Conservation (phyloP, 1,140 invertebrate genomes). For the Gryllus bimaculatus region DNA sequence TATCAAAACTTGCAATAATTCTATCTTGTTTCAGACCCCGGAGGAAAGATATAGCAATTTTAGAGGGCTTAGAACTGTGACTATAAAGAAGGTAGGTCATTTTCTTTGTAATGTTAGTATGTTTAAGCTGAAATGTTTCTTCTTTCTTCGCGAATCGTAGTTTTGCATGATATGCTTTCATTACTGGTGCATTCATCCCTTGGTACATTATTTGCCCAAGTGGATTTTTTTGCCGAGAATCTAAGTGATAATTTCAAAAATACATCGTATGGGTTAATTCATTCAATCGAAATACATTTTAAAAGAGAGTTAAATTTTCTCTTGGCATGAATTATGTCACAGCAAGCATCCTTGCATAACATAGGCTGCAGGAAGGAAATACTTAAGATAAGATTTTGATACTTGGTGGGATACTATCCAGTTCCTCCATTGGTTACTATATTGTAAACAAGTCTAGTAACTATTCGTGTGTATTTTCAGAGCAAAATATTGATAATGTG, state of each 20-base stretch:
- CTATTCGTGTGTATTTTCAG: too few species aligned
- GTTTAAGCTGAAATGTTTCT: not conserved
- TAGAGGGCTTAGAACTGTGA: slow-evolving; percentile 63
- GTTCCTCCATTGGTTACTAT: not conserved
- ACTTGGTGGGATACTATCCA: not conserved
- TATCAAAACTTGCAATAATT: too few species aligned
- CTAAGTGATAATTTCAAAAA: too few species aligned
- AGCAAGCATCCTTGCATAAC: too few species aligned
- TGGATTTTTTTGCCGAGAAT: too few species aligned
- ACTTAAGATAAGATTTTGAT: slow-evolving; percentile 12
- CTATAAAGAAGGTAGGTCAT: slow-evolving; percentile 65
- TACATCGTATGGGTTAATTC: too few species aligned
- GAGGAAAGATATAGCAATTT: slow-evolving; percentile 58
- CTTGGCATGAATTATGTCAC: too few species aligned
- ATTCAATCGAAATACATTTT: too few species aligned
- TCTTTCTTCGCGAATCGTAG: not conserved
- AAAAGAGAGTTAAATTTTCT: too few species aligned
- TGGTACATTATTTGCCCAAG: too few species aligned
- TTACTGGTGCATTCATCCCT: too few species aligned
- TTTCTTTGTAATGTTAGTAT: not conserved
- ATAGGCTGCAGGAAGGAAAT: not conserved
- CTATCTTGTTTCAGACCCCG: slow-evolving; percentile 40
- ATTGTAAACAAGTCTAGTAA: not conserved
- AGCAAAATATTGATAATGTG: not conserved
- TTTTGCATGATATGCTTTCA: too few species aligned